A percentile compares a stretch with the other conserved stretches of the same genome.
Conservation (phyloP, 53 echinoderm and acorn worm genomes). For the Patiria pectinifera region DNA sequence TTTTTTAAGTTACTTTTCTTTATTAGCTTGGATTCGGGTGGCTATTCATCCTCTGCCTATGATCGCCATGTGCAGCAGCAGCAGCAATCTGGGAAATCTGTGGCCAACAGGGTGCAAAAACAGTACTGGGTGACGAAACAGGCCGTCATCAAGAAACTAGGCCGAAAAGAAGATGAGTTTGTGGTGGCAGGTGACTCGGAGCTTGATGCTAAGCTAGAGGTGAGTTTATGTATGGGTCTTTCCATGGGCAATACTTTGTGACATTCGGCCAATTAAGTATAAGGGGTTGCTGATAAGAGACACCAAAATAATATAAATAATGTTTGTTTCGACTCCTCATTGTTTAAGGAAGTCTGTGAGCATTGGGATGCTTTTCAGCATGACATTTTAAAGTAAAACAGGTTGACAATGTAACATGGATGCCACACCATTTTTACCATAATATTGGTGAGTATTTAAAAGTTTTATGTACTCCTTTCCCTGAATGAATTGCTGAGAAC, state of each 20-base stretch:
- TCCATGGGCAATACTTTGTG: neutral
- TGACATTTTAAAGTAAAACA: no score
- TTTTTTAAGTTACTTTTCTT: neutral
- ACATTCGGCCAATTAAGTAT: neutral
- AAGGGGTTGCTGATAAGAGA: neutral
- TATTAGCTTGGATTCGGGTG: slow-evolving; percentile 78
- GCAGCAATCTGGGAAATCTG: slow-evolving; percentile 81
- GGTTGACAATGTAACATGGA: no score
- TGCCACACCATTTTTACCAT: no score
- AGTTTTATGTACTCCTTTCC: no score
- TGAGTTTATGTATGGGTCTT: slow-evolving; percentile 14
- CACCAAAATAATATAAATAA: no score
- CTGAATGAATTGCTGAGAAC: no score
- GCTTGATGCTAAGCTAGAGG: slow-evolving; percentile 96
- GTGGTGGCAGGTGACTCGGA: slow-evolving; percentile 98
- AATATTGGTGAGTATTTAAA: no score
- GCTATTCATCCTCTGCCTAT: slow-evolving; percentile 90
- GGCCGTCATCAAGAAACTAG: slow-evolving; percentile 97
- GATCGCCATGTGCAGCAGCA: slow-evolving; percentile 97
- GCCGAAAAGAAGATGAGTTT: slow-evolving; percentile 97
- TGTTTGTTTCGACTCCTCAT: no score
- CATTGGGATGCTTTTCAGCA: no score
- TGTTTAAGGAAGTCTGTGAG: no score
- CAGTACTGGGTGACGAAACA: slow-evolving; percentile 99
- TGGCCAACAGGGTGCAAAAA: slow-evolving; percentile 93